These are phyloP conservation scores for Pterophyllum scalare DNA, from an alignment of 2,113 vertebrate genomes.

Conservation along the genomic window DNA sequence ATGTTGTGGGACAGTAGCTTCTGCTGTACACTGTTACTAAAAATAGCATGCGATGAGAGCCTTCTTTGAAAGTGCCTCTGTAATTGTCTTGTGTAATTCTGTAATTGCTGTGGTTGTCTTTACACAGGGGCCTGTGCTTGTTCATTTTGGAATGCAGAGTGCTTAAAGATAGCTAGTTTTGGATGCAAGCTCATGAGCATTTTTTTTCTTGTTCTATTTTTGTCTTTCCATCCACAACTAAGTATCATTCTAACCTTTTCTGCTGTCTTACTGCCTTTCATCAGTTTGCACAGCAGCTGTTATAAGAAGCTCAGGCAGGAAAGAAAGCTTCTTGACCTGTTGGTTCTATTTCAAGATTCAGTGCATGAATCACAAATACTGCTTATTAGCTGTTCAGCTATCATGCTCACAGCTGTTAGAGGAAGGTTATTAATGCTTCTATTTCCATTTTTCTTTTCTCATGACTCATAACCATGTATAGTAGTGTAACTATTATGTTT, in stretches of 20 bases:
- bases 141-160: neutral
- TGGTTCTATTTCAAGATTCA: slow-evolving; percentile 66
- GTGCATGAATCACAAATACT: slow-evolving; percentile 64
- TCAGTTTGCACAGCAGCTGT: slow-evolving; percentile 50
- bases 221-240: slow-evolving; percentile 22
- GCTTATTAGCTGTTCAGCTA: slow-evolving; percentile 44
- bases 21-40: slow-evolving; percentile 2
- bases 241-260: slow-evolving; percentile 27
- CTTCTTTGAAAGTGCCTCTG: slow-evolving; percentile 23
- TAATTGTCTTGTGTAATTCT: slow-evolving; percentile 2
- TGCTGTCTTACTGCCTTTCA: slow-evolving; percentile 55
- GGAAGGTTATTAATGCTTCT: slow-evolving; percentile 4
- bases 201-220: slow-evolving; percentile 50
- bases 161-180: slow-evolving; percentile 8
- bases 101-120: neutral
- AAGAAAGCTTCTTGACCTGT: slow-evolving; percentile 66
- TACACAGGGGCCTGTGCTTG: neutral
- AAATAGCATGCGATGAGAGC: slow-evolving; percentile 20
- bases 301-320: slow-evolving; percentile 57
- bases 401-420: slow-evolving; percentile 23
- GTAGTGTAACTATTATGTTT: neutral
- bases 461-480: neutral
- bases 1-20: neutral
- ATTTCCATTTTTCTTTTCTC: neutral
- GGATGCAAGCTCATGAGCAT: slow-evolving; percentile 37